phyloP scores from a whole-genome alignment of 1,140 invertebrate genomes.

The Ceratosolen fusciceps region DNA sequence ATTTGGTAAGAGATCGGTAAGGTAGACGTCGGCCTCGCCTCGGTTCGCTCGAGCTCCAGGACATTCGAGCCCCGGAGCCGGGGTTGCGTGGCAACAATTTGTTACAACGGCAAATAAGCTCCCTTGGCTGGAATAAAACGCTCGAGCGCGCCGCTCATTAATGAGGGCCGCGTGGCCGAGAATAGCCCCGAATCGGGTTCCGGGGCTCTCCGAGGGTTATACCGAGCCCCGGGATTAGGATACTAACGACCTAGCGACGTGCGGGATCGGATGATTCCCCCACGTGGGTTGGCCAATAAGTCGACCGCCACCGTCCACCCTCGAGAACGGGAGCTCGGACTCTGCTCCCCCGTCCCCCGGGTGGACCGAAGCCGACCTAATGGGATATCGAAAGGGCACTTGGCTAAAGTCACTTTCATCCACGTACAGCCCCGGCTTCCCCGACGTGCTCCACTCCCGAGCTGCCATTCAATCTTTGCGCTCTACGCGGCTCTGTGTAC shows the following conservation, averaged over 20 bases:
- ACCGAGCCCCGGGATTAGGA: conserved; percentile 36
- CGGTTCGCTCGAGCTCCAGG: not conserved
- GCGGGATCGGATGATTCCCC: conserved; percentile 26
- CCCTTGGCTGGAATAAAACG: conserved; percentile 28
- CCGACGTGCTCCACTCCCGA: too few species aligned
- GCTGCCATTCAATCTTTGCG: conserved; percentile 32
- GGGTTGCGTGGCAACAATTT: conserved; percentile 7
- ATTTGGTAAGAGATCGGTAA: not conserved
- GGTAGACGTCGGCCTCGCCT: too few species aligned
- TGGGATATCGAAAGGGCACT: conserved; percentile 44
- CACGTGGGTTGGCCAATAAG: conserved; percentile 28
- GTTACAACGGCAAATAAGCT: conserved; percentile 1
- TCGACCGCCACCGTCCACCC: not conserved
- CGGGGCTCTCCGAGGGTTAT: too few species aligned
- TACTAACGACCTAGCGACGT: conserved; percentile 39
- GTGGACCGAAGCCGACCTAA: conserved; percentile 19
- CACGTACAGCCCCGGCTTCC: not conserved
- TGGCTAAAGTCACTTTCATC: conserved; percentile 1
- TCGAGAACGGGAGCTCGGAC: not conserved
- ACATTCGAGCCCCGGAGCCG: not conserved
- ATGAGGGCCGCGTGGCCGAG: conserved; percentile 22
- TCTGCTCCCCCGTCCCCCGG: conserved; percentile 2
- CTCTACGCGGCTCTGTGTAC: not conserved
- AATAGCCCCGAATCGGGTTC: too few species aligned
- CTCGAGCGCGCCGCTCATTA: conserved; percentile 7